A percentile compares a stretch with the other conserved stretches of the same genome.
Evolutionary conservation across 2,113 vertebrate species (phyloP).

Genomic region (Alouatta palliata): DNA sequence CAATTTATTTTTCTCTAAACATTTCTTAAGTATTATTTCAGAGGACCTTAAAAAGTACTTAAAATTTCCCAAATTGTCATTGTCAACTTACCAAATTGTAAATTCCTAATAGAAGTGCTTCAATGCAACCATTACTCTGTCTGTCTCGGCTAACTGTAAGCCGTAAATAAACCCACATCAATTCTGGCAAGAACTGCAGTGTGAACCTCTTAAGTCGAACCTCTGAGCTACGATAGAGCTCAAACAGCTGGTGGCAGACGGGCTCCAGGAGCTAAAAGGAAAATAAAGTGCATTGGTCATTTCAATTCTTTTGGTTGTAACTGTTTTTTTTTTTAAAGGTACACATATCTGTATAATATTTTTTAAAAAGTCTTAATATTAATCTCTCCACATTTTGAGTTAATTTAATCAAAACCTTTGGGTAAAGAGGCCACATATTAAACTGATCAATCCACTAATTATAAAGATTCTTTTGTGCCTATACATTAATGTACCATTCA

Average conservation of each 20-base stretch:
- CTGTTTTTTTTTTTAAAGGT: not conserved
- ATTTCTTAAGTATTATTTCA: slow-evolving; percentile 52
- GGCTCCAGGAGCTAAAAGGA: slow-evolving; percentile 94
- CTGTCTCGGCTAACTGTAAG: slow-evolving; percentile 94
- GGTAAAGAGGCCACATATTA: not conserved
- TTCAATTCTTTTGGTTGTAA: slow-evolving; percentile 33
- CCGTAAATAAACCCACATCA: slow-evolving; percentile 97
- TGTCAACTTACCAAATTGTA: slow-evolving; percentile 94
- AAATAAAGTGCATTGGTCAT: slow-evolving; percentile 50
- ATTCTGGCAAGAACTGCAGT: slow-evolving; percentile 95
- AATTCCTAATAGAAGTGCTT: slow-evolving; percentile 96
- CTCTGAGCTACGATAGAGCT: slow-evolving; percentile 96
- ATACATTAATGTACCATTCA: slow-evolving; percentile 34
- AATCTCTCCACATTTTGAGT: slow-evolving; percentile 28
- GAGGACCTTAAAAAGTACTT: slow-evolving; percentile 45
- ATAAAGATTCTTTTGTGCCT: not conserved
- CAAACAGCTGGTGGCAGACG: slow-evolving; percentile 98
- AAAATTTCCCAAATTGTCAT: slow-evolving; percentile 11
- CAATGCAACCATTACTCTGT: slow-evolving; percentile 98
- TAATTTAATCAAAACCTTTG: slow-evolving; percentile 8
- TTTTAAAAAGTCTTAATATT: slow-evolving; percentile 48
- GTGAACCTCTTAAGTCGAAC: slow-evolving; percentile 96
- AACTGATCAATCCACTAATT: slow-evolving; percentile 33
- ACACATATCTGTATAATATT: not conserved
- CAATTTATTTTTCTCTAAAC: slow-evolving; percentile 19